A percentile compares a stretch with the other conserved stretches of the same genome.
Evolutionary conservation across 1,140 invertebrate genomes (phyloP).

Genomic region (Phthorimaea operculella): DNA sequence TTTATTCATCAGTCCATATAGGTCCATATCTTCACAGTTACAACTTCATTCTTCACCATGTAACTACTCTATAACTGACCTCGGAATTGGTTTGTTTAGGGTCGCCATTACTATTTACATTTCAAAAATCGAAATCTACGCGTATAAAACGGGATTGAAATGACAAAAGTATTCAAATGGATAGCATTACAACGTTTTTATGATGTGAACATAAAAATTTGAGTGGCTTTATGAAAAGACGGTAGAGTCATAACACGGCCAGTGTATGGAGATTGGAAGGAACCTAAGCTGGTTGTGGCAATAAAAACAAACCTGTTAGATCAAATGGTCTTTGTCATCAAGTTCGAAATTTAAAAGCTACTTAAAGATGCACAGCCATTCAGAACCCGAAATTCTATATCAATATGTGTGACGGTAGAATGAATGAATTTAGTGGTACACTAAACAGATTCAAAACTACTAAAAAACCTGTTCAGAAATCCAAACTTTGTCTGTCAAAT

Average conservation of each 20-base stretch:
- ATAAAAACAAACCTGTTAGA: too few relatives aligned
- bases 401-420: too few relatives aligned
- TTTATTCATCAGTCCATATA: conserved; percentile 29
- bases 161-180: conserved; percentile 22
- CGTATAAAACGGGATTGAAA: neutral
- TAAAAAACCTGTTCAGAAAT: conserved; percentile 22
- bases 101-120: neutral
- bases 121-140: neutral
- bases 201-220: neutral
- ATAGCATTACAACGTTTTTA: neutral
- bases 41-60: conserved; percentile 24
- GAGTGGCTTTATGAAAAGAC: neutral
- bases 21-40: conserved; percentile 18
- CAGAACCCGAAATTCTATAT: too few relatives aligned
- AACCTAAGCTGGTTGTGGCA: too few relatives aligned
- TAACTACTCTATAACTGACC: neutral
- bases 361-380: too few relatives aligned
- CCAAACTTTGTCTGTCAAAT: conserved; percentile 47
- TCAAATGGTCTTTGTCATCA: too few relatives aligned
- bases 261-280: too few relatives aligned
- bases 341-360: too few relatives aligned
- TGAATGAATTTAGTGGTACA: neutral
- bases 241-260: neutral
- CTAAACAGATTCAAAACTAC: neutral
- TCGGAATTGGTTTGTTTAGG: conserved; percentile 1